Evolutionary conservation across 1,140 invertebrate genomes (phyloP), one percentile per base, ranked within the genome.

Genomic region (Formica exsecta): DNA sequence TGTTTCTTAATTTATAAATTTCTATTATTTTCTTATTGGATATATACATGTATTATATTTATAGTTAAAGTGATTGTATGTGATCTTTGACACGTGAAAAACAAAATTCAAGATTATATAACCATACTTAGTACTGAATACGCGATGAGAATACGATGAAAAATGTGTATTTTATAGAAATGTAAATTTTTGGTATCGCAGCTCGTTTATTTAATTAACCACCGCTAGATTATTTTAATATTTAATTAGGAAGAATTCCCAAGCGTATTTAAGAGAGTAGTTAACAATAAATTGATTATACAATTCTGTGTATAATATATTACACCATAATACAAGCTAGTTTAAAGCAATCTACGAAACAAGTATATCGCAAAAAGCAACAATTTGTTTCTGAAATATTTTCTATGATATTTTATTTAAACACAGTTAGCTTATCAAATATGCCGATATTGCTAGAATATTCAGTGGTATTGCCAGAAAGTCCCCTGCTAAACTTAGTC

Each of bases 391-490:
- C 22, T 5, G 8, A 48, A 25, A 32, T 59, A 19, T n/a, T 44
- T 3, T 36, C 6, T 22, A 54, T 4, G n/a, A 8, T 38, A 41
- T 83, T 83, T 2, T 22, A 13, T 19, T 44, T 44, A 81, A 81
- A 62, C 48, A 16, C 22, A 4, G 25, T n/a, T 73, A 41, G n/a
- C 25, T 73, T 81, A 25, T 48, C 61, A 83, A 83, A 44, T 29
- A 59, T 29, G 51, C 8, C 77, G 38, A n/a, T 74, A 73, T 44
- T n/a, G 66, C 57, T 61, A 74, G 38, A 73, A 36, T 62, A 74
- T 73, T 59, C 48, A 73, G 61, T 8, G n/a, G 3, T 70, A 73
- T 6, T 7, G 29, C 29, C 68, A 25, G 68, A 44, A 83, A 74
- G 11, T 48, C 29, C 68, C 29, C 2, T n/a, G 54, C 54, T 73